Percentiles rank a stretch among this genome's conserved stretches.
Evolutionary conservation across 2,888 invertebrate species (phyloP).

Genomic region (Drosophila rellima): DNA sequence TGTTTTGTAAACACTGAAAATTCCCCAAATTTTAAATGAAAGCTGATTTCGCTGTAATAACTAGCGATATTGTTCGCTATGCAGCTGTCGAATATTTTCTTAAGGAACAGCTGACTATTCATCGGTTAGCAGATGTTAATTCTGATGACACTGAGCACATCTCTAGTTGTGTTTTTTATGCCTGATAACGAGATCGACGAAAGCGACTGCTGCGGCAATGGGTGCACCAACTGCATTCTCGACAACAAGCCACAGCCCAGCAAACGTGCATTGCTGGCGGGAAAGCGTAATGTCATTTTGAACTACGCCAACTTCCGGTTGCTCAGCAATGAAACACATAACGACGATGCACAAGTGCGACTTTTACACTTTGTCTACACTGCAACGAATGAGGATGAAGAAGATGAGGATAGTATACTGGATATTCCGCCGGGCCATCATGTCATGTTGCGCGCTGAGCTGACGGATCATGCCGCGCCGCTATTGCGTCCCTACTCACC

Average conservation of each 20-base stretch:
- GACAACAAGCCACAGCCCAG: constrained; percentile 69
- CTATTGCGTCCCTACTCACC: constrained; percentile 84
- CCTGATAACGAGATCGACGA: constrained; percentile 46
- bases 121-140: neutral
- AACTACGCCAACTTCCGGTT: constrained; percentile 64
- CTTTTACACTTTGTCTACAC: constrained; percentile 74
- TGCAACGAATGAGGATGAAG: neutral
- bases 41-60: too few species aligned
- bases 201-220: constrained; percentile 85
- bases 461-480: constrained; percentile 20
- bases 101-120: too few species aligned
- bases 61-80: too few species aligned
- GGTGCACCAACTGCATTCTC: constrained; percentile 84
- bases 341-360: constrained; percentile 53
- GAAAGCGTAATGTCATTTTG: constrained; percentile 68
- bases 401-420: constrained; percentile 58
- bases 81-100: too few species aligned
- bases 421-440: constrained; percentile 81
- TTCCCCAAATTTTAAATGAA: too few species aligned
- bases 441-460: constrained; percentile 71
- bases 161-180: constrained; percentile 34
- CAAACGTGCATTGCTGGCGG: constrained; percentile 41
- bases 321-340: constrained; percentile 45
- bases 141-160: constrained; percentile 5
- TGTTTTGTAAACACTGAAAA: too few species aligned